Conservation (phyloP, 2,888 invertebrate species). For the Bhutanitis thaidina region DNA sequence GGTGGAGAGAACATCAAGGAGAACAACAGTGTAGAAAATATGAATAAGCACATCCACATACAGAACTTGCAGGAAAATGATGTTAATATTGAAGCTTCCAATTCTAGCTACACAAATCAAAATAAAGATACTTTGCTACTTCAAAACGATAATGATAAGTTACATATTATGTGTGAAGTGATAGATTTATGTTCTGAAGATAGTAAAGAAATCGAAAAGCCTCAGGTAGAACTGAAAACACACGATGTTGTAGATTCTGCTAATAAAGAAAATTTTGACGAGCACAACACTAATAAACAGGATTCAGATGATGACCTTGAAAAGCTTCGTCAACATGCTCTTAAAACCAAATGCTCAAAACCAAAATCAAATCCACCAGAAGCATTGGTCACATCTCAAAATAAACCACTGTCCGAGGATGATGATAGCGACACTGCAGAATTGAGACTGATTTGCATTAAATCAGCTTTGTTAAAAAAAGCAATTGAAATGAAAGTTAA, state of each 20-base stretch:
- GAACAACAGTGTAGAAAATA: too few relatives aligned
- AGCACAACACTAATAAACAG: slow-evolving; percentile 30
- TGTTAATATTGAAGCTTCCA: slow-evolving; percentile 22
- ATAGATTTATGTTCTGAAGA: slow-evolving; percentile 46
- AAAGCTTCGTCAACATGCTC: slow-evolving; percentile 61
- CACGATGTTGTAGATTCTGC: slow-evolving; percentile 36
- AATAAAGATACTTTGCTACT: slow-evolving; percentile 19
- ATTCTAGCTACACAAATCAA: slow-evolving; percentile 21
- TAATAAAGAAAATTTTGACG: slow-evolving; percentile 25
- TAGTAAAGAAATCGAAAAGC: slow-evolving; percentile 23
- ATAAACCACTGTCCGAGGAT: slow-evolving; percentile 54
- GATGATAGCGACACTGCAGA: slow-evolving; percentile 82
- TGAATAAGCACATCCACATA: not conserved
- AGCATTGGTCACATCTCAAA: slow-evolving; percentile 26
- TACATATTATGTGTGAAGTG: slow-evolving; percentile 28
- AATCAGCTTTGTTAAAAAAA: slow-evolving; percentile 84
- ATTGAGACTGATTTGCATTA: slow-evolving; percentile 82
- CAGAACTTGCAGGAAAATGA: slow-evolving; percentile 2
- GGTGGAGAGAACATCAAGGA: not conserved
- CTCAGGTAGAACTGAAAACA: slow-evolving; percentile 19
- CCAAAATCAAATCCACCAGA: slow-evolving; percentile 29
- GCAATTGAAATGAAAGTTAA: slow-evolving; percentile 79
- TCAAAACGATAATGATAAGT: slow-evolving; percentile 20
- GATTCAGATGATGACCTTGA: slow-evolving; percentile 74
- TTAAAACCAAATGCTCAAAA: slow-evolving; percentile 63